Conservation (phyloP, 2,888 invertebrate genomes). For the Campoplex nolae region DNA sequence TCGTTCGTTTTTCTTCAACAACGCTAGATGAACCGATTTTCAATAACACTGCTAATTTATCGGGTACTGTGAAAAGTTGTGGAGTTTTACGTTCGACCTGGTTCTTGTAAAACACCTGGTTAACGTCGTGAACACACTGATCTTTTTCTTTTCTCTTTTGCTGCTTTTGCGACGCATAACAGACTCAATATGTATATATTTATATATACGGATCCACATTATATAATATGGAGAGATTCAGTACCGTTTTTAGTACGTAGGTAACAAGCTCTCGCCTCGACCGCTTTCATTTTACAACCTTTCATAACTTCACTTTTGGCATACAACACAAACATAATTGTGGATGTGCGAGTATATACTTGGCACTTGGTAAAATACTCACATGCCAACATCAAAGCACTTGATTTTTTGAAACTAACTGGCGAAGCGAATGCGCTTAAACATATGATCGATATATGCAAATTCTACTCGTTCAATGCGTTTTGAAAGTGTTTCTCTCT, state of each 20-base stretch:
- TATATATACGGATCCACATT: background rate
- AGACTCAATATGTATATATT: background rate
- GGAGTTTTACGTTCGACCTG: constrained; percentile 1
- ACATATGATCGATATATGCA: constrained; percentile 48
- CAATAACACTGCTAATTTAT: background rate
- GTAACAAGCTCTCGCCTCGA: background rate
- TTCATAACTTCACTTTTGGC: background rate
- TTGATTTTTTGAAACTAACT: background rate
- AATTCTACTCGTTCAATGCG: constrained; percentile 50
- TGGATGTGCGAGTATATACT: background rate
- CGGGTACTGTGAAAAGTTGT: background rate
- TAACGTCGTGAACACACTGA: constrained; percentile 21
- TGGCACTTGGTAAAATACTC: background rate
- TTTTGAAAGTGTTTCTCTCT: background rate
- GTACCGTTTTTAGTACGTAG: background rate
- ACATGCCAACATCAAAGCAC: constrained; percentile 3
- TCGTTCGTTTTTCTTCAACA: constrained; percentile 37
- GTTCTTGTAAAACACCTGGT: constrained; percentile 33
- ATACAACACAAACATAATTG: background rate
- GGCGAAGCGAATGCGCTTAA: background rate
- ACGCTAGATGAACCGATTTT: constrained; percentile 5
- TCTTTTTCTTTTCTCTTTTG: constrained; percentile 1
- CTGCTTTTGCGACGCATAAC: constrained; percentile 6
- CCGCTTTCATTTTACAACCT: background rate
- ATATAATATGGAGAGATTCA: background rate